Base-by-base conservation (phyloP, 2,113 vertebrate genomes). In the Callocephalon fimbriatum region DNA sequence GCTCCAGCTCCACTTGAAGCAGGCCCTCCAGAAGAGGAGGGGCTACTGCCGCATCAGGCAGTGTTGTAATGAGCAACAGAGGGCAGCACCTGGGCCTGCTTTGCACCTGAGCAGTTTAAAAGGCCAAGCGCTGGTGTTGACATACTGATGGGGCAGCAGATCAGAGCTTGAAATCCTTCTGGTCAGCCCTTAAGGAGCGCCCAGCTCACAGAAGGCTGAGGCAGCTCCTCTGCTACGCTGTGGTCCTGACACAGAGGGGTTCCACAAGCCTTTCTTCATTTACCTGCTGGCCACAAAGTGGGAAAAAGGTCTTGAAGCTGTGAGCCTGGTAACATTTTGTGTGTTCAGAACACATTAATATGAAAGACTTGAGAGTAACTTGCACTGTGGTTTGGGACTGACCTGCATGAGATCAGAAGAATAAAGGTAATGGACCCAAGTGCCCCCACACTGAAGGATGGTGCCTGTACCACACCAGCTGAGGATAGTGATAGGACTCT, bases 181-280 rank as follows among this genome's bases (percentile, higher is more conserved):
- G 15, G 1, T 53, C 22, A 17, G 54, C 12, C 44, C 22, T 19
- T 22, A 32, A 38, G 27, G 12, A 45, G 32, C 10, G 58, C n/a
- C 8, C 3, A 6, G 15, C 53, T n/a, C 5, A 2, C 14, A 26
- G 56, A 27, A 77, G 31, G n/a, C 27, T 0, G 3, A 40, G 45
- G 53, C 31, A 26, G 45, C 23, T 79, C 27, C 25, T 63, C 32
- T 47, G 17, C 20, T 16, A 38, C 58, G 9, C 26, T 7, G 12
- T 6, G 15, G 17, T 29, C 59, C 47, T 0, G 2, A 16, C 12
- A 17, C 0, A 0, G 9, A 27, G 31, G 25, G 12, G 3, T 66
- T 63, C 47, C 45, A 59, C 25, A 20, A 26, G 56, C 26, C 14
- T 54, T 47, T 11, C 9, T 7, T 70, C 21, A 7, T 29, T 38